Conservation (phyloP, 1,140 invertebrate species). For the Drosophila baimaii region DNA sequence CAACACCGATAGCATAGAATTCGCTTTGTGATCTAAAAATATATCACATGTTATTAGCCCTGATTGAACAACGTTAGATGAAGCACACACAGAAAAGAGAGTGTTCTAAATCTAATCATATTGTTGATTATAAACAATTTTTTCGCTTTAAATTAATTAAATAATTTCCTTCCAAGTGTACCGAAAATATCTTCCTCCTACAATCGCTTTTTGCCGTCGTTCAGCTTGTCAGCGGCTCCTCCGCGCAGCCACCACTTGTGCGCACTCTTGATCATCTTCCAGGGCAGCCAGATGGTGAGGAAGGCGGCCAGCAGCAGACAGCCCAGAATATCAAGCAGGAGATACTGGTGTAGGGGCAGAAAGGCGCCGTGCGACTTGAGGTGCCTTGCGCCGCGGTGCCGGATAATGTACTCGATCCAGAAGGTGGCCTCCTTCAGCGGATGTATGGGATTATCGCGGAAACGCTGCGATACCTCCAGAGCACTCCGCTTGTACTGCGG, state of each 20-base stretch:
- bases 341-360: conserved; percentile 85
- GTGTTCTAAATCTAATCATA: too few species aligned
- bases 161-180: neutral
- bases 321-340: conserved; percentile 85
- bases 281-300: conserved; percentile 68
- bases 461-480: conserved; percentile 77
- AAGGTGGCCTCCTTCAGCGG: conserved; percentile 86
- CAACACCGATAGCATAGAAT: neutral
- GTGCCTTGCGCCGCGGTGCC: conserved; percentile 85
- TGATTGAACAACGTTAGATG: conserved; percentile 3
- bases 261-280: conserved; percentile 51
- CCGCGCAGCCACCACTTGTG: conserved; percentile 50
- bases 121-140: too few species aligned
- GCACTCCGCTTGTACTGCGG: conserved; percentile 78
- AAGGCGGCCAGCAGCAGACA: conserved; percentile 51
- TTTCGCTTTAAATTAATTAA: too few species aligned
- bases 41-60: conserved; percentile 60
- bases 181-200: conserved; percentile 7
- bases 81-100: neutral
- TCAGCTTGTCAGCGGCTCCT: conserved; percentile 11
- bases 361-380: conserved; percentile 84
- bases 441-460: conserved; percentile 85
- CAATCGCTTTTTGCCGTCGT: conserved; percentile 54
- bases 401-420: conserved; percentile 87
- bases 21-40: conserved; percentile 42